Evolutionary conservation across 2,113 vertebrate genomes (phyloP).

Genomic region (Recurvirostra avosetta): DNA sequence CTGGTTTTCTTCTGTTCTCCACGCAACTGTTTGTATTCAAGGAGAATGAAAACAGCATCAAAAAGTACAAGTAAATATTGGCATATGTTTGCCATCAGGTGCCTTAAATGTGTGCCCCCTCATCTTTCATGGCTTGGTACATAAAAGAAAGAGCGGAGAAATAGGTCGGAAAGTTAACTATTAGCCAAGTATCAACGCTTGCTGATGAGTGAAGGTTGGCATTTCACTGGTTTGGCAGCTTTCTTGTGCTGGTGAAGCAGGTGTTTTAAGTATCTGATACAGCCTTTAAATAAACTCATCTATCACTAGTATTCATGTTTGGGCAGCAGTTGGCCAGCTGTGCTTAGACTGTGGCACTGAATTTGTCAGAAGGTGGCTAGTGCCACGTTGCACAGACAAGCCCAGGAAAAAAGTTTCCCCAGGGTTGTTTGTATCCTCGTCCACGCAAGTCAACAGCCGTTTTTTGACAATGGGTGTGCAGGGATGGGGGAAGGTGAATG

Average conservation of each 20-base stretch:
- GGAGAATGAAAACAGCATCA: background rate
- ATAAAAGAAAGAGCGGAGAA: background rate
- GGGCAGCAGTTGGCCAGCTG: background rate
- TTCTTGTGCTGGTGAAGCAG: background rate
- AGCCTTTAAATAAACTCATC: constrained; percentile 40
- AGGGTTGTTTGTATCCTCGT: background rate
- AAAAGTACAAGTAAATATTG: background rate
- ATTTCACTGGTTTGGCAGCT: background rate
- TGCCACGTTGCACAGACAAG: background rate
- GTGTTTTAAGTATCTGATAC: background rate
- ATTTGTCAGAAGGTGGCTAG: background rate
- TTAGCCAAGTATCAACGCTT: background rate
- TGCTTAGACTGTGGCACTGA: background rate
- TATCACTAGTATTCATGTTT: background rate
- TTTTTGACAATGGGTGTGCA: background rate
- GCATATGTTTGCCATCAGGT: background rate
- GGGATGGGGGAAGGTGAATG: background rate
- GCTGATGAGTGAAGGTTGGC: background rate
- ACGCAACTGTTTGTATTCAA: background rate
- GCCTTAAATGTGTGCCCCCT: background rate
- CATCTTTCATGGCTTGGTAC: background rate
- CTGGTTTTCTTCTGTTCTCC: background rate
- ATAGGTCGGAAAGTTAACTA: background rate
- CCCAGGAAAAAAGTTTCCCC: background rate
- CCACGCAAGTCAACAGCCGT: background rate